These are phyloP conservation scores for Melanotaenia boesemani DNA, from an alignment of 2,797 vertebrate species.

Conservation along the genomic window DNA sequence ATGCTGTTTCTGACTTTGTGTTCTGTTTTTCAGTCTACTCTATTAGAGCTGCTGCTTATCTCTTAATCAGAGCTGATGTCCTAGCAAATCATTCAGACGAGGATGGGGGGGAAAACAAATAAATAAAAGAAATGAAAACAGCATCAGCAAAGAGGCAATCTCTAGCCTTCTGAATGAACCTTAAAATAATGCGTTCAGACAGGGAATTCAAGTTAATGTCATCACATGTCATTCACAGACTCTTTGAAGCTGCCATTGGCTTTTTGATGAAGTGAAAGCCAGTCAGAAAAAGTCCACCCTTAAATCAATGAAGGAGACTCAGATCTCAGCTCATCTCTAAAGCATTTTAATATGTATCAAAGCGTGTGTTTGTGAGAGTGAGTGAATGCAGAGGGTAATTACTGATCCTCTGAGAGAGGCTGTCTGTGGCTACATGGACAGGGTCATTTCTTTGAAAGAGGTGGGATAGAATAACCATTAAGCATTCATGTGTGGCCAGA, in stretches of 20 bases:
- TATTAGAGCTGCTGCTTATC: slow-evolving; percentile 70
- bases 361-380: slow-evolving; percentile 23
- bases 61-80: slow-evolving; percentile 78
- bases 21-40: slow-evolving; percentile 44
- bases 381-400: slow-evolving; percentile 64
- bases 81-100: slow-evolving; percentile 72
- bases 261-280: slow-evolving; percentile 66
- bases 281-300: slow-evolving; percentile 62
- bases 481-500: slow-evolving; percentile 78
- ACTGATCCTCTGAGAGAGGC: slow-evolving; percentile 65
- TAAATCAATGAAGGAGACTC: slow-evolving; percentile 67
- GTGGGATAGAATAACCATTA: slow-evolving; percentile 77
- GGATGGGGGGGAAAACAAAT: slow-evolving; percentile 21
- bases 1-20: slow-evolving; percentile 61
- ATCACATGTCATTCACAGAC: slow-evolving; percentile 78
- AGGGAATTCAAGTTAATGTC: slow-evolving; percentile 78
- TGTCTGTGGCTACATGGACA: slow-evolving; percentile 53
- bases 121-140: slow-evolving; percentile 63
- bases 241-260: slow-evolving; percentile 51
- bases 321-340: slow-evolving; percentile 50
- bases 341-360: slow-evolving; percentile 57
- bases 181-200: slow-evolving; percentile 77
- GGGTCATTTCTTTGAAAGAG: slow-evolving; percentile 74
- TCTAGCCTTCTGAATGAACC: slow-evolving; percentile 71
- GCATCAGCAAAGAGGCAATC: slow-evolving; percentile 74